Base-by-base conservation (phyloP, 1,140 invertebrate genomes). In the Drosophila mauritiana region DNA sequence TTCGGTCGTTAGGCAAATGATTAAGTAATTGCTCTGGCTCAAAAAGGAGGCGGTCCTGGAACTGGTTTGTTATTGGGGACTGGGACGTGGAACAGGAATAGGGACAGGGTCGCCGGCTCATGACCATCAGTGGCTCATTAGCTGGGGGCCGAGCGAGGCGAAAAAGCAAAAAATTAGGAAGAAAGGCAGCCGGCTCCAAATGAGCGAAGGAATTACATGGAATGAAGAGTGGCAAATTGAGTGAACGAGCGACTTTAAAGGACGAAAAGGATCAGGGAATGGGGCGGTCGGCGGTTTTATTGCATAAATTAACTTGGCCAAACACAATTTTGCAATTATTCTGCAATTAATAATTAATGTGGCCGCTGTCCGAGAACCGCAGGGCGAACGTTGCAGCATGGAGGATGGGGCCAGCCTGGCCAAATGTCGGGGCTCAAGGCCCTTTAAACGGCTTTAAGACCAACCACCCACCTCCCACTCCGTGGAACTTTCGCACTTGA, bases 291-390 rank as follows among this genome's bases (percentile, higher is more conserved):
- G 42, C 51, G 65, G 73, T 69, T 69, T 77, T 76, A 77, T 77
- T 77, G 74, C 74, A 77, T 77, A 77, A 77, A 77, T 77, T 77
- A 77, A 77, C 74, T 77, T 69, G 73, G 56, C 55, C 74, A 77
- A 77, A 77, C 74, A 77, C 63, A 69, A 69, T 77, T 77, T 77
- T 54, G 74, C 74, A 77, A 77, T 77, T 77, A 77, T 77, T 77
- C 64, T 69, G 74, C 74, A 77, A 77, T 77, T 77, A 77, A 77
- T 77, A 77, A 77, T 77, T 77, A 53, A 77, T 77, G 74, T 61
- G 74, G 53, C 54, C 48, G 63, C 68, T 72, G 62, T 51, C 53
- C 73, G 39, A 65, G 42, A 31, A 46, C 64, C 68, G 63, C 31
- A 40, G 20, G 13, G 48, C 11, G 31, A 43, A 13, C 10, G 22